phyloP scores from a whole-genome alignment of 2,113 vertebrate genomes.

The Mormyrus lacerda region DNA sequence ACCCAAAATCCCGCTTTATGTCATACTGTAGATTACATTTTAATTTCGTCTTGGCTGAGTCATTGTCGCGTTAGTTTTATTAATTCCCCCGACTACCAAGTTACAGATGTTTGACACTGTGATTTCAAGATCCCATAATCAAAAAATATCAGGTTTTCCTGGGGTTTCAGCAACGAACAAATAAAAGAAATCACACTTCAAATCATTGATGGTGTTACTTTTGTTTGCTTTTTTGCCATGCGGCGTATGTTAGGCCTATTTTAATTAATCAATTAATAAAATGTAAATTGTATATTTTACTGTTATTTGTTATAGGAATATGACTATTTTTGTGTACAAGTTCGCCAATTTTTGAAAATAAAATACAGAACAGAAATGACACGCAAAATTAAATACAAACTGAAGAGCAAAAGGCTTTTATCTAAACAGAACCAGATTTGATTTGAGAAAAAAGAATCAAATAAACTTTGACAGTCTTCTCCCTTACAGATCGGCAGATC shows the following conservation, averaged over 20 bases:
- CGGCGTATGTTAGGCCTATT: no score
- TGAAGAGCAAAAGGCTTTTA: not conserved
- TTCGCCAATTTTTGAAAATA: not conserved
- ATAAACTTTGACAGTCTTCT: not conserved
- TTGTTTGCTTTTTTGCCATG: not conserved
- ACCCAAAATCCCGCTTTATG: not conserved
- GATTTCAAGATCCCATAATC: not conserved
- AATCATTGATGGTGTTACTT: not conserved
- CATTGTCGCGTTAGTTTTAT: not conserved
- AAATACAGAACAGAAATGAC: not conserved
- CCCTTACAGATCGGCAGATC: not conserved
- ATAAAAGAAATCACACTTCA: not conserved
- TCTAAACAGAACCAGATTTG: not conserved
- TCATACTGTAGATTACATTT: not conserved
- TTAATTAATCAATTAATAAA: not conserved
- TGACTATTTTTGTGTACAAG: not conserved
- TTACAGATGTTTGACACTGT: not conserved
- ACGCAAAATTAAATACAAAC: not conserved
- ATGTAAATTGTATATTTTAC: not conserved
- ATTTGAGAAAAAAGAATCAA: not conserved
- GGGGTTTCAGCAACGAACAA: not conserved
- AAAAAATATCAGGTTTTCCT: not conserved
- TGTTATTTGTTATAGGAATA: not conserved
- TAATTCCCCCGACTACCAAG: not conserved
- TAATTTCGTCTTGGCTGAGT: not conserved